phyloP scores from a whole-genome alignment of 2,113 vertebrate genomes.

The Psophia crepitans region DNA sequence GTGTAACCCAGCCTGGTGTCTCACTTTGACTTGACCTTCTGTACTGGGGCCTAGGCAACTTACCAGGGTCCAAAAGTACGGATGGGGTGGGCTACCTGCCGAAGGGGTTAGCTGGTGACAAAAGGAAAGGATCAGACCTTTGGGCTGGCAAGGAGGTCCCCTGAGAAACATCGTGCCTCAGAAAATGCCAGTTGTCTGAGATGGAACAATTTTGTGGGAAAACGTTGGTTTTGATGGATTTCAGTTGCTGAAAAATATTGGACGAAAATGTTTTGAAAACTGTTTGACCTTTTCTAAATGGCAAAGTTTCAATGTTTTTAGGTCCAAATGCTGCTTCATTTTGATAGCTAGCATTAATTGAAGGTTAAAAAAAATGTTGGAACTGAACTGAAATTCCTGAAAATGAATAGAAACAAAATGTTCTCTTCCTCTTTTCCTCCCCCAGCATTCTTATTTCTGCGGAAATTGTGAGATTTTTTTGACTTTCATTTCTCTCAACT shows the following conservation, averaged over 20 bases:
- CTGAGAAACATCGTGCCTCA: background rate
- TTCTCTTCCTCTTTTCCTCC: conserved; percentile 61
- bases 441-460: conserved; percentile 34
- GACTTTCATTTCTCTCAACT: background rate
- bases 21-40: background rate
- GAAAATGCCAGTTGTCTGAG: conserved; percentile 36
- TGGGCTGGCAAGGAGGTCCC: background rate
- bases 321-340: conserved; percentile 49
- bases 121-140: background rate
- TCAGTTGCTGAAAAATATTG: conserved; percentile 54
- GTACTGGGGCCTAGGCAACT: background rate
- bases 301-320: conserved; percentile 49
- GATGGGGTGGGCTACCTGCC: background rate
- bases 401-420: conserved; percentile 57
- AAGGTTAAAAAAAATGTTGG: conserved; percentile 51
- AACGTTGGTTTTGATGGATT: conserved; percentile 48
- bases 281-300: conserved; percentile 62
- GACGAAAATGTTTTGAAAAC: conserved; percentile 45
- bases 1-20: no score
- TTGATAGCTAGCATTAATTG: conserved; percentile 59
- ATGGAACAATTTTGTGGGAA: background rate
- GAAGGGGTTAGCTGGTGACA: background rate
- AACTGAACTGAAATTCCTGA: conserved; percentile 56
- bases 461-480: background rate
- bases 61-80: background rate